Evolutionary conservation across 2,888 invertebrate genomes (phyloP), one percentile per base, ranked within the genome.

Genomic region (Anthophora plumipes): DNA sequence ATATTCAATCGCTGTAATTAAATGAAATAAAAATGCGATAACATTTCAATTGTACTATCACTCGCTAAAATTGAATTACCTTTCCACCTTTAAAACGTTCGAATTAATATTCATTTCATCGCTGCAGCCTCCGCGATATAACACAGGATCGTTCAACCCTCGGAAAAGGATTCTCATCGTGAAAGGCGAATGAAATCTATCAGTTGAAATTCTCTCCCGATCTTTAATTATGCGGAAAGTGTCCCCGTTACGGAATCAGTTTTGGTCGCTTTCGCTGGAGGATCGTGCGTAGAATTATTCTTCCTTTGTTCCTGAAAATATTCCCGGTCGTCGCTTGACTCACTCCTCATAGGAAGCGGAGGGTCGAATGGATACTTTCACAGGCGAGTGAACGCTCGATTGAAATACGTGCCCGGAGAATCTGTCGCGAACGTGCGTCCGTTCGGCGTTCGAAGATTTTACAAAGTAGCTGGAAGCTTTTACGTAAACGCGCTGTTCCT

Each of bases 401-500:
- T 78, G 77, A 78, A 78, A 78, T 76, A 78, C 78, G 78, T 76
- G 76, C 67, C 55, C 11, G 67, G 64, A 60, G 77, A 74, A 77
- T 77, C 74, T 77, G 77, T 77, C 74, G 76, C 69, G 78, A 52
- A 78, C 77, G 78, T 78, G 78, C 69, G 78, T 76, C 69, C 69
- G 57, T 59, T 39, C 69, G 20, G 50, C 63, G 52, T 54, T 77
- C 57, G 52, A 64, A 76, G 78, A 78, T 78, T 77, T 52, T 48
- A 69, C 69, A 69, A 78, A 78, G 76, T 69, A 68, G 76, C n/a
- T 68, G 20, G 22, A 61, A 64, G 77, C 78, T 77, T 78, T 77
- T 68, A 77, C 69, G 78, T 69, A 69, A 69, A 78, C 77, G 78
- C 63, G 25, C 14, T 63, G 12, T 43, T 46, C 4, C 25, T 6